These are phyloP conservation scores for Rhadinocentrus ornatus DNA, from an alignment of 2,797 vertebrate genomes.

Conservation along the genomic window DNA sequence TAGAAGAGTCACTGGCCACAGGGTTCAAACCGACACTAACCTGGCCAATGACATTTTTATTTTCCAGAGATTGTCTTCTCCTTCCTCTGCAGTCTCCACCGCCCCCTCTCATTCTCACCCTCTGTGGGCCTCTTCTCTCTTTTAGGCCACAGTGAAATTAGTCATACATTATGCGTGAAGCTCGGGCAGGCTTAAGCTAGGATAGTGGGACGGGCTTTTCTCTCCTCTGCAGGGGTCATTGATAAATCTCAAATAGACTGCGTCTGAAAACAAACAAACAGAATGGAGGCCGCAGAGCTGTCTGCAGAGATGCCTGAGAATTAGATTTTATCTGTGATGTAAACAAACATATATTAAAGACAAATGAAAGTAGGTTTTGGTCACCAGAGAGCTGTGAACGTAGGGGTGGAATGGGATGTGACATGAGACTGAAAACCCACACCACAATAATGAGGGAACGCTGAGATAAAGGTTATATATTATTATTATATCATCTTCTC, in stretches of 20 bases:
- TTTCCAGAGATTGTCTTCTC: not conserved
- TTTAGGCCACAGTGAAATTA: constrained; percentile 54
- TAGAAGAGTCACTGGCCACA: not conserved
- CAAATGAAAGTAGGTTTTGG: not conserved
- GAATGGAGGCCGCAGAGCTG: constrained; percentile 41
- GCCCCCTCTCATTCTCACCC: constrained; percentile 18
- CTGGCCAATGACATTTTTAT: constrained; percentile 6
- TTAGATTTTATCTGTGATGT: constrained; percentile 26
- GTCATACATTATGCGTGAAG: constrained; percentile 48
- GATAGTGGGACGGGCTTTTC: constrained; percentile 21
- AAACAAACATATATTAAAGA: not conserved
- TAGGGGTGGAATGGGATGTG: not conserved
- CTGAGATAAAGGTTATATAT: not conserved
- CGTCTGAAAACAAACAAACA: constrained; percentile 61
- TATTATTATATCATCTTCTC: not conserved
- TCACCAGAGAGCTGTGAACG: not conserved
- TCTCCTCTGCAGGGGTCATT: constrained; percentile 36
- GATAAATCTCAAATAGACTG: constrained; percentile 50
- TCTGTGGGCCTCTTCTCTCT: constrained; percentile 34
- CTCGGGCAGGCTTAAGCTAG: constrained; percentile 38
- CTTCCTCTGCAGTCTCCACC: constrained; percentile 2
- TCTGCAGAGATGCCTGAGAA: constrained; percentile 25
- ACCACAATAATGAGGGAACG: not conserved
- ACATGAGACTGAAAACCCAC: not conserved
- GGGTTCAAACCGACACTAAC: constrained; percentile 22